A percentile compares a stretch with the other conserved stretches of the same genome.
phyloP scores from a whole-genome alignment of 2,797 vertebrate genomes.

The Benthosema pterotum region DNA sequence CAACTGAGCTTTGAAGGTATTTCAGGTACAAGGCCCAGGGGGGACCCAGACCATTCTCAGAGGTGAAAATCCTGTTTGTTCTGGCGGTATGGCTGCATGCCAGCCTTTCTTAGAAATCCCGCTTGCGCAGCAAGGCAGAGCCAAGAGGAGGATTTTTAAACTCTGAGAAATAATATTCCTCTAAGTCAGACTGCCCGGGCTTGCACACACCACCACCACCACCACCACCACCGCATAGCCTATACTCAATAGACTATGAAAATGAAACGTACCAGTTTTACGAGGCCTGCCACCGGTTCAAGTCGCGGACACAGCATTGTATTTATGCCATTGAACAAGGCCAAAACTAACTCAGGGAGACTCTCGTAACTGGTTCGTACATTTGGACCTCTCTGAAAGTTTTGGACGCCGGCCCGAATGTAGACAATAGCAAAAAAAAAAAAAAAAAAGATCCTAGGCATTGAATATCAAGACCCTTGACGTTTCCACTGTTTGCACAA shows the following conservation, averaged over 20 bases:
- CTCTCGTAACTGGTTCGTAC: conserved; percentile 6
- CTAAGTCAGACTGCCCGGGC: not conserved
- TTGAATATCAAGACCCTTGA: conserved; percentile 28
- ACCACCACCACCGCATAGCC: conserved; percentile 8
- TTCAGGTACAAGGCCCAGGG: conserved; percentile 19
- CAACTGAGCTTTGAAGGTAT: conserved; percentile 1
- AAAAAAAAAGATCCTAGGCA: conserved; percentile 18
- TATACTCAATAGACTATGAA: not conserved
- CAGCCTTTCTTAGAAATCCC: conserved; percentile 27
- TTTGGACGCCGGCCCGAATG: conserved; percentile 20
- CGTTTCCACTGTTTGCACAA: conserved; percentile 10
- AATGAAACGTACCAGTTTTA: conserved; percentile 5
- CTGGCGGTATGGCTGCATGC: not conserved
- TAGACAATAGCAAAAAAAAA: conserved; percentile 31
- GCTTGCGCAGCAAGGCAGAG: not conserved
- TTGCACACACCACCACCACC: no score
- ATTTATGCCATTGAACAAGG: conserved; percentile 3
- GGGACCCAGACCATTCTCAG: not conserved
- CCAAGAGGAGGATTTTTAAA: conserved; percentile 20
- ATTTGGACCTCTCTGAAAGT: conserved; percentile 18
- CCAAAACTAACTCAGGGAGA: not conserved
- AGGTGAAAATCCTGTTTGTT: conserved; percentile 7
- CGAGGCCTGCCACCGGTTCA: not conserved
- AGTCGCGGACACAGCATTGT: conserved; percentile 5
- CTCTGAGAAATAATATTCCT: conserved; percentile 14